phyloP scores from a whole-genome alignment of 1,140 invertebrate species.

The Hyposmocoma kahamanoa region DNA sequence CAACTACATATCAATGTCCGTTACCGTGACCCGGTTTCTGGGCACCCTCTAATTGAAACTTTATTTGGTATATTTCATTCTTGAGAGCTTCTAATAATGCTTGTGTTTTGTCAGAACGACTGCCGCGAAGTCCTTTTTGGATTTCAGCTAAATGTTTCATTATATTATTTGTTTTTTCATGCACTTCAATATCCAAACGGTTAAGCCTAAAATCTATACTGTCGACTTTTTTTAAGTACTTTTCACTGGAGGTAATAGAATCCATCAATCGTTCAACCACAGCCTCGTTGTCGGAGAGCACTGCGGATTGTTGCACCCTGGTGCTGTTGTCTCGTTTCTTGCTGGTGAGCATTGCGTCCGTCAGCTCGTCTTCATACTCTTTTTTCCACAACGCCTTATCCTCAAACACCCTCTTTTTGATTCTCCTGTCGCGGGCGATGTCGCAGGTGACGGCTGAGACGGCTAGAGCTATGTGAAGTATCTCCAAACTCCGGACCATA shows the following conservation, averaged over 20 bases:
- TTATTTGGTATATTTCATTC: conserved; percentile 33
- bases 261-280: conserved; percentile 60
- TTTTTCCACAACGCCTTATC: conserved; percentile 54
- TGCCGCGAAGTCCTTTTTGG: conserved; percentile 27
- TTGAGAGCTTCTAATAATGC: conserved; percentile 30
- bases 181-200: conserved; percentile 57
- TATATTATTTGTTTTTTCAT: conserved; percentile 57
- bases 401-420: conserved; percentile 24
- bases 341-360: conserved; percentile 41
- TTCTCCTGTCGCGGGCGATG: conserved; percentile 20
- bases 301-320: conserved; percentile 24
- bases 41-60: conserved; percentile 28
- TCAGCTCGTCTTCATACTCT: conserved; percentile 54
- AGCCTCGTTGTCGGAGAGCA: conserved; percentile 35
- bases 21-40: conserved; percentile 6
- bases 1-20: too few species aligned
- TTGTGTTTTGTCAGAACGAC: conserved; percentile 30
- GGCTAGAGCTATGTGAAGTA: conserved; percentile 19
- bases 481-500: conserved; percentile 26
- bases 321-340: conserved; percentile 37
- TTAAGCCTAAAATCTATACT: conserved; percentile 60
- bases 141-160: conserved; percentile 46
- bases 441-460: conserved; percentile 24
- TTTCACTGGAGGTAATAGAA: conserved; percentile 54
- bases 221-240: conserved; percentile 57